Base-by-base conservation (phyloP, 2,113 vertebrate genomes). In the Anhinga anhinga region DNA sequence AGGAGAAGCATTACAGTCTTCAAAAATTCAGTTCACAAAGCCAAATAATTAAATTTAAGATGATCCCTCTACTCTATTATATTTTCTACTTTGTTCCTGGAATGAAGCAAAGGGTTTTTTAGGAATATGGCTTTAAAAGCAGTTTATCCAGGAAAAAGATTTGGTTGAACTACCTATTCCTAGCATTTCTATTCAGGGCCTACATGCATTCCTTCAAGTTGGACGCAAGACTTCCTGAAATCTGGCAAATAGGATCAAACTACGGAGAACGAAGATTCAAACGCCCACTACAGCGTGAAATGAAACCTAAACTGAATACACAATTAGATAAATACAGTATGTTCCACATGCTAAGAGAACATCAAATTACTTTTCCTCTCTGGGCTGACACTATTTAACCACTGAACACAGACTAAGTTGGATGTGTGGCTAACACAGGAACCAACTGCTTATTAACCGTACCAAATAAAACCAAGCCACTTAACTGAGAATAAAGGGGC, bases 251-350 rank as follows among this genome's bases (percentile, higher is more conserved):
- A 87, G 50, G 73, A 92, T 93, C 58, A 70, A 94, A 70, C 86
- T 34, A 88, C 34, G 2, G 34, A 82, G 83, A 87, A 72, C 14
- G 62, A 96, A 82, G 93, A 95, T 79, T 95, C 78, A 80, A 95
- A 95, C 89, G 8, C 94, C 95, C 89, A 96, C 95, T 20, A 61
- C 42, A 91, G 89, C 86, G 53, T 59, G 89, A 97, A 95, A 92
- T 45, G 89, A 97, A 95, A 94, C 84, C 89, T 95, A 97, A 97
- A 94, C 82, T 80, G 95, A 87, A 95, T 87, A 42, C 82, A 91
- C 84, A 93, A 91, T 95, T 93, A 94, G 93, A 95, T 96, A 95
- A 97, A 97, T 94, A 95, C 94, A 95, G 94, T 36, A 89, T 94
- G 94, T 94, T 96, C 92, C 84, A 95, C 95, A 95, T 23, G 82